Base-by-base conservation (phyloP, 30 jellyfish, hydroid and myxozoan species). In the Chrysaora quinquecirrha region DNA sequence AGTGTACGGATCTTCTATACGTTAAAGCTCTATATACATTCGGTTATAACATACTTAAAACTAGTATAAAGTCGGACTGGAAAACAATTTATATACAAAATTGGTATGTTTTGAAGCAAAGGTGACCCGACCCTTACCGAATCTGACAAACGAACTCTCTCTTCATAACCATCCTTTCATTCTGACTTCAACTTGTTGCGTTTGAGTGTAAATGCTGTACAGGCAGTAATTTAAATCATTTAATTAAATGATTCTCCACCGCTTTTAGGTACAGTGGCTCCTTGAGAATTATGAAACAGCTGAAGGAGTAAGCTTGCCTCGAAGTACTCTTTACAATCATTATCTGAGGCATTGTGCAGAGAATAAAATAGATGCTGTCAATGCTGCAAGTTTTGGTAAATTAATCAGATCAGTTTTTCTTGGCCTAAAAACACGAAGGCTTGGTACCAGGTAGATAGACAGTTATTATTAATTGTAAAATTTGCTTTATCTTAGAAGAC, bases 371-470 rank as follows among this genome's bases (percentile, higher is more conserved):
- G 98, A 89, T 33, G 96, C 99, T 14, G 99, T 95, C 58, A 95
- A 95, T 69, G 97, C 99, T 2, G 99, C 99, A 9, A 95, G 99
- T 67, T 95, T 95, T 67, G 99, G 99, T 12, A 95, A 95, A 52
- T 77, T 95, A 60, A 95, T 95, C 69, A 63, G 99, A 80, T 95
- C 99, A 18, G 98, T 95, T 0, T 95, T 95, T 68, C 89, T 90
- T 77, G 98, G 98, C 6, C 75, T 95, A 62, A 95, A 95, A 75
- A 95, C 99, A 20, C 84, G 99, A 78, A 67, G 99, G 64, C 95
- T 95, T 47, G 99, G 99, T 11, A 95, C 99, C 22, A 85, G 99
- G 99, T 95, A 81, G 30, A 58, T n/a, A n/a, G n/a, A n/a, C n/a
- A n/a, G n/a, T n/a, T n/a, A n/a, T n/a, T n/a, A n/a, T n/a, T n/a